A percentile compares a stretch with the other conserved stretches of the same genome.
Evolutionary conservation across 2,797 vertebrate genomes (phyloP).

Genomic region (Sebastes trivittatus): DNA sequence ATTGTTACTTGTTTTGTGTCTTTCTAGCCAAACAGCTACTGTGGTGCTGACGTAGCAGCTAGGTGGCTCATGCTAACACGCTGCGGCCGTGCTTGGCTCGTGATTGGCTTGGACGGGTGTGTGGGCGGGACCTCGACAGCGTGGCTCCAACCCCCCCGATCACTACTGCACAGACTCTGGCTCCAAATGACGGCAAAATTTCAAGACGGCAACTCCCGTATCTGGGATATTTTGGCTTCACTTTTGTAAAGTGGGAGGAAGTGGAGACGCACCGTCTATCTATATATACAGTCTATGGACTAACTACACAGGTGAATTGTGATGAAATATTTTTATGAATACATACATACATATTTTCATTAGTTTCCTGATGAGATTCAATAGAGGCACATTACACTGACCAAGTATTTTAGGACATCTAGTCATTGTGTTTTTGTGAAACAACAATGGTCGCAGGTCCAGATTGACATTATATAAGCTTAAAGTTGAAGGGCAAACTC

Average conservation of each 20-base stretch:
- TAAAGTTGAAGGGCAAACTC: slow-evolving; percentile 28
- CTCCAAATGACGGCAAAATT: neutral
- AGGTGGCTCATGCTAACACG: neutral
- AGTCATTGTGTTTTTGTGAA: neutral
- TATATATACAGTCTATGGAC: neutral
- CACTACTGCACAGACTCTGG: no score
- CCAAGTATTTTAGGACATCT: neutral
- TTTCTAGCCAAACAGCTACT: neutral
- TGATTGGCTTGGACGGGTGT: neutral
- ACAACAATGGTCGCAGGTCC: neutral
- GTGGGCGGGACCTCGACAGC: no score
- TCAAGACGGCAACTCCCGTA: neutral
- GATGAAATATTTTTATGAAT: neutral
- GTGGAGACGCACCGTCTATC: no score
- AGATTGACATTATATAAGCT: neutral
- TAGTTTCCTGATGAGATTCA: neutral
- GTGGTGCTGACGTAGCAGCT: neutral
- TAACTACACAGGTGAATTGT: neutral
- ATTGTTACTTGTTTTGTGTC: no score
- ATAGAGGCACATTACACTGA: neutral
- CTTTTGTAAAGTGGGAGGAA: neutral
- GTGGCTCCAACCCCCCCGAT: no score
- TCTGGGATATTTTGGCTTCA: neutral
- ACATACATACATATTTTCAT: neutral
- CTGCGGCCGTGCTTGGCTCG: neutral